These are phyloP conservation scores for Pseudomugil tenellus DNA, from an alignment of 2,797 vertebrate genomes.

Conservation along the genomic window DNA sequence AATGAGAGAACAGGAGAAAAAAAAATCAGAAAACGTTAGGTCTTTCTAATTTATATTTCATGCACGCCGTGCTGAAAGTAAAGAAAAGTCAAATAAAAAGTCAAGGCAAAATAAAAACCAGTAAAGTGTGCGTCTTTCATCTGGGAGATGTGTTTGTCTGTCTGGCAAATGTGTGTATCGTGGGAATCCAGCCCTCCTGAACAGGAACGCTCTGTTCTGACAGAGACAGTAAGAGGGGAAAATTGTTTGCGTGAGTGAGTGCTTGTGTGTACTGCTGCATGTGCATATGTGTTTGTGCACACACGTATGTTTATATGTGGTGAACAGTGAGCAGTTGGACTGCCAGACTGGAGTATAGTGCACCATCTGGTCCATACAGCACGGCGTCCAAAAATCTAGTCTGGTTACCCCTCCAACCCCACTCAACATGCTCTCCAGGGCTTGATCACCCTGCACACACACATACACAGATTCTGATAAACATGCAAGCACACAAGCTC, in stretches of 20 bases:
- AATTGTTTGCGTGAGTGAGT: slow-evolving; percentile 40
- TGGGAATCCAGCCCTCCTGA: slow-evolving; percentile 75
- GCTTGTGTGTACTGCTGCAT: slow-evolving; percentile 20
- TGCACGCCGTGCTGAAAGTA: slow-evolving; percentile 11
- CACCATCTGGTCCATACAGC: slow-evolving; percentile 95
- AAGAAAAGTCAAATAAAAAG: slow-evolving; percentile 34
- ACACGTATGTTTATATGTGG: slow-evolving; percentile 67
- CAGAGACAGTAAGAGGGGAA: slow-evolving; percentile 68
- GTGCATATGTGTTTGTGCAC: slow-evolving; percentile 60
- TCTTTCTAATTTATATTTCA: slow-evolving; percentile 17
- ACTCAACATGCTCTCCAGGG: slow-evolving; percentile 80
- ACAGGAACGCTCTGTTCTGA: slow-evolving; percentile 76
- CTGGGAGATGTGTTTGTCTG: slow-evolving; percentile 68
- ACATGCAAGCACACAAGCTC: slow-evolving; percentile 51
- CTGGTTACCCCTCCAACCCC: slow-evolving; percentile 87
- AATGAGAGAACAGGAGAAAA: no score
- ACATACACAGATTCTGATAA: slow-evolving; percentile 44
- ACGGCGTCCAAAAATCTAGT: slow-evolving; percentile 95
- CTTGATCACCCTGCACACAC: slow-evolving; percentile 69
- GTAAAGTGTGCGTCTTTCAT: slow-evolving; percentile 60
- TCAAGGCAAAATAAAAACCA: slow-evolving; percentile 45
- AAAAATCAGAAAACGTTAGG: slow-evolving; percentile 11
- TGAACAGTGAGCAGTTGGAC: slow-evolving; percentile 92
- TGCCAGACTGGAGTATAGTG: slow-evolving; percentile 96
- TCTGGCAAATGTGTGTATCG: slow-evolving; percentile 73